Base-by-base conservation (phyloP, 2,113 vertebrate species). In the Colius striatus region DNA sequence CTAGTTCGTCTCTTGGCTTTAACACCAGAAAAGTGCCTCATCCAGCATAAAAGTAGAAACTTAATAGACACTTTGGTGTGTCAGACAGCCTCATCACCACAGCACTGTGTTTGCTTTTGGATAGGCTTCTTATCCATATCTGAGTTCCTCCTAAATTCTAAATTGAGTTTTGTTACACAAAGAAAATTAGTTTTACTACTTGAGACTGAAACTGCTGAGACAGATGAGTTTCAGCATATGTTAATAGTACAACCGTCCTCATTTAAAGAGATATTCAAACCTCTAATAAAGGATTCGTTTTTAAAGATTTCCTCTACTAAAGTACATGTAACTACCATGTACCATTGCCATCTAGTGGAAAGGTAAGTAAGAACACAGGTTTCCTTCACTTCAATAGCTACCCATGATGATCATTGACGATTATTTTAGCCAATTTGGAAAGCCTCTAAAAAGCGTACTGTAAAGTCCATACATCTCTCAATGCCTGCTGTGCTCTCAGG, bases 261-360 rank as follows among this genome's bases (percentile, higher is more conserved):
- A 21, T 66, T 92, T 84, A 86, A 73, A 84, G 66, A 57, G 57
- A 54, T 63, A 71, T 2, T 57, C 66, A 74, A 92, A 72, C n/a
- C 73, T 93, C 41, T n/a, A 58, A 88, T 38, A 60, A 90, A 63
- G 62, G 26, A 48, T 41, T 65, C 4, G 0, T 53, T 75, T 86
- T 87, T n/a, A 34, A 63, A 84, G 62, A 72, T 87, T 92, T 96
- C 66, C 50, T 79, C 21, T 7, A 79, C 79, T 36, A 26, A 92
- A 93, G 73, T 16, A 53, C 62, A 92, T 9, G 4, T 80, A 96
- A 90, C 66, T 95, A 53, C 92, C 94, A 89, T 92, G 88, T 95
- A 72, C 92, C 94, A 96, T 94, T 90, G 96, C 95, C 94, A 97
- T 96, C 92, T 86, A 96, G 95, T 90, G 92, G 97, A 91, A 95